A percentile compares a stretch with the other conserved stretches of the same genome.
phyloP scores from a whole-genome alignment of 2,888 invertebrate species.

The Rotaria macrura region DNA sequence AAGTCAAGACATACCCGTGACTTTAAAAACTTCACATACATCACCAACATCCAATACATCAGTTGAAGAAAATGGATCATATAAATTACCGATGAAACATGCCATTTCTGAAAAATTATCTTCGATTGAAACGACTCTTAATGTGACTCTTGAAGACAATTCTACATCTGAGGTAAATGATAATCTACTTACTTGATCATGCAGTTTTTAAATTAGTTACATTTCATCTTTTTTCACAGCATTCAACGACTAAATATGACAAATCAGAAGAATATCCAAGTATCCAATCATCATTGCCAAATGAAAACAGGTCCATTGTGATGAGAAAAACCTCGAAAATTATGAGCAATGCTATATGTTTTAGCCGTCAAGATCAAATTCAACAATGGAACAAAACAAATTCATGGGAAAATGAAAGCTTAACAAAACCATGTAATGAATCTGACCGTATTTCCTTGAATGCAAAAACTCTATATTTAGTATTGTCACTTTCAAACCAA shows the following conservation, averaged over 20 bases:
- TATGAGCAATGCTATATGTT: neutral
- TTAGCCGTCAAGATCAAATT: neutral
- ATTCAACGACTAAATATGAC: neutral
- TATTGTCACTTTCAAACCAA: neutral
- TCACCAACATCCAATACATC: no score
- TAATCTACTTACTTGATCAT: no score
- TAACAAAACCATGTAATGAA: neutral
- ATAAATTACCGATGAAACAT: no score
- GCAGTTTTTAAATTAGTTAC: no score
- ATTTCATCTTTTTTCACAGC: neutral
- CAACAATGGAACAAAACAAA: neutral
- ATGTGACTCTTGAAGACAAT: no score
- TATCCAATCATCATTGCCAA: neutral
- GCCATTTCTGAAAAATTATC: neutral
- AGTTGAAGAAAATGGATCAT: no score
- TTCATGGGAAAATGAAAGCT: neutral
- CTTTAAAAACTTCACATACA: neutral
- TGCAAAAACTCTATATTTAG: neutral
- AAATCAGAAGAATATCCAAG: neutral
- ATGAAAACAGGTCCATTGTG: neutral
- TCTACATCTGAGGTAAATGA: no score
- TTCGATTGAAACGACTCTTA: neutral
- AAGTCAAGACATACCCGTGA: neutral
- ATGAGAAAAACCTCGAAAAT: neutral
- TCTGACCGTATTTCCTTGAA: neutral